A percentile compares a stretch with the other conserved stretches of the same genome.
phyloP scores from a whole-genome alignment of 2,888 invertebrate species.

The Macaria notata region DNA sequence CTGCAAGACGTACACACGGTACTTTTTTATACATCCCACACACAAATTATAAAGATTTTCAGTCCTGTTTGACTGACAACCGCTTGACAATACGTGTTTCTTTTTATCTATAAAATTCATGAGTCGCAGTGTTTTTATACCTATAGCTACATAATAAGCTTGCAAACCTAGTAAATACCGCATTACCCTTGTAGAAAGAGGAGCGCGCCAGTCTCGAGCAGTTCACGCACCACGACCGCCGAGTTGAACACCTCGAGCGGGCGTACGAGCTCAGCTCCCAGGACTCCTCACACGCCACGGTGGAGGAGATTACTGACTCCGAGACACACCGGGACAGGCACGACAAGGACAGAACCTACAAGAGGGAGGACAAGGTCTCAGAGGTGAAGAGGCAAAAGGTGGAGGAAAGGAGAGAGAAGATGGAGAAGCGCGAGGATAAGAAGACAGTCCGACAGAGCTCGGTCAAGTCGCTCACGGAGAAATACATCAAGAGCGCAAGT shows the following conservation, averaged over 20 bases:
- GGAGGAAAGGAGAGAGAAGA: slow-evolving; percentile 38
- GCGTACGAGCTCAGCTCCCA: slow-evolving; percentile 47
- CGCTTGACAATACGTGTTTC: no score
- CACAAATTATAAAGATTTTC: no score
- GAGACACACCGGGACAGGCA: slow-evolving; percentile 2
- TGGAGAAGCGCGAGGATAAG: slow-evolving; percentile 58
- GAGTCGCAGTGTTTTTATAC: no score
- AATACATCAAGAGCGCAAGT: slow-evolving; percentile 87
- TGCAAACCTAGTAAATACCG: no score
- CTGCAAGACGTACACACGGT: slow-evolving; percentile 64
- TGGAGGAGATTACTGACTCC: slow-evolving; percentile 22
- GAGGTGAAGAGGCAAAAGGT: slow-evolving; percentile 39
- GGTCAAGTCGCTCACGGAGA: slow-evolving; percentile 90
- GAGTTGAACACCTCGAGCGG: slow-evolving; percentile 29
- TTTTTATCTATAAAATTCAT: no score
- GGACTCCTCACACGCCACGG: slow-evolving; percentile 32
- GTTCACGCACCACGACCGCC: slow-evolving; percentile 66
- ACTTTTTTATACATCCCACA: not conserved
- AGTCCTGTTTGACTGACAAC: no score
- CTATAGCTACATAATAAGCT: no score
- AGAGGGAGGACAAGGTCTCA: slow-evolving; percentile 40
- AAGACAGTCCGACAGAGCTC: slow-evolving; percentile 86
- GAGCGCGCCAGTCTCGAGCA: slow-evolving; percentile 68
- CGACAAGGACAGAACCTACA: slow-evolving; percentile 7
- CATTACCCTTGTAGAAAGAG: slow-evolving; percentile 52